phyloP scores from a whole-genome alignment of 1,140 invertebrate species.

The Orchesella cincta region DNA sequence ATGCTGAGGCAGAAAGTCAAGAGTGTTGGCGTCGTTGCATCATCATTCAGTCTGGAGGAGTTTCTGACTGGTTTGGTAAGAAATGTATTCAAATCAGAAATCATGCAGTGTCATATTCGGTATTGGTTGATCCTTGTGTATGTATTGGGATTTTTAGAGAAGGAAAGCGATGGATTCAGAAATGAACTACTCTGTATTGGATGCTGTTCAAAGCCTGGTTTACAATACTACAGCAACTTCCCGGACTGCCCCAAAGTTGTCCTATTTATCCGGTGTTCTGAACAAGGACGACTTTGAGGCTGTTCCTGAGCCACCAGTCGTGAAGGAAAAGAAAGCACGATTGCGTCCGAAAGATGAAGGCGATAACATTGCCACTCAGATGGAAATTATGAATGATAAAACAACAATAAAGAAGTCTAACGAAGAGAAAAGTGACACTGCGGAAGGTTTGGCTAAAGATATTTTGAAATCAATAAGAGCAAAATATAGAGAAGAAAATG shows the following conservation, averaged over 20 bases:
- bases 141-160: neutral
- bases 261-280: neutral
- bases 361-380: neutral
- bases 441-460: neutral
- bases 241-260: neutral
- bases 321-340: neutral
- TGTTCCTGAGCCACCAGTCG: neutral
- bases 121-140: neutral
- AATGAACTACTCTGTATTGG: neutral
- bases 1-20: neutral
- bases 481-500: neutral
- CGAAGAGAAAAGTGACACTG: neutral
- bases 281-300: neutral
- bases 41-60: neutral
- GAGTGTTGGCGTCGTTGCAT: neutral
- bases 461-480: neutral
- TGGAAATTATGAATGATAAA: neutral
- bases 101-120: neutral
- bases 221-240: neutral
- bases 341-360: neutral
- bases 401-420: neutral
- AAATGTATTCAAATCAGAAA: neutral
- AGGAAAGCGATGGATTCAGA: neutral
- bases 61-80: neutral
- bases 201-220: neutral